Conservation (phyloP, 2,797 vertebrate genomes). For the Catharus ustulatus region DNA sequence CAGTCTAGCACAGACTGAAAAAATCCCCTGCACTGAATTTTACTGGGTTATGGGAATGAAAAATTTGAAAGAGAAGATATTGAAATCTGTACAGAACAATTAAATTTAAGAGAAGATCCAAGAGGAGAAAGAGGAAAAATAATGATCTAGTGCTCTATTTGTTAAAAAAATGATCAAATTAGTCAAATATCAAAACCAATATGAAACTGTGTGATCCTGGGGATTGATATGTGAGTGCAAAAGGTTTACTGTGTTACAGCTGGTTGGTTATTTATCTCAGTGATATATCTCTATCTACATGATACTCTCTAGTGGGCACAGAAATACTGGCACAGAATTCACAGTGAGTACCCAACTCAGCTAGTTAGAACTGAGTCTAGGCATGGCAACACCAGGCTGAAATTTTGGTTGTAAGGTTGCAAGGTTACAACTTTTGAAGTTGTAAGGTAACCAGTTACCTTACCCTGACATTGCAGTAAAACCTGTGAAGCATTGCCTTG, state of each 20-base stretch:
- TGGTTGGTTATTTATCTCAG: not conserved
- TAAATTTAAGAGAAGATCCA: not conserved
- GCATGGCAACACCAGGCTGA: not conserved
- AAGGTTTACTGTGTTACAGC: not conserved
- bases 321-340: not conserved
- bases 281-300: not conserved
- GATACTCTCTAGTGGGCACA: fast-evolving
- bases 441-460: too few relatives aligned
- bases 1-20: not conserved
- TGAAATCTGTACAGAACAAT: not conserved
- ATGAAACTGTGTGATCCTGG: not conserved
- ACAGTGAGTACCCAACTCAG: not conserved
- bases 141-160: not conserved
- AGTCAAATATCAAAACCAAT: not conserved
- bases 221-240: not conserved
- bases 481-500: not conserved
- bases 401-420: too few relatives aligned
- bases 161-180: not conserved
- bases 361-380: not conserved
- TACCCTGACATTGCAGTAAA: not conserved
- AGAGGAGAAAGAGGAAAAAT: not conserved
- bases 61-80: not conserved
- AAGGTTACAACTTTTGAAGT: not conserved
- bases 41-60: not conserved
- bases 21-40: not conserved